phyloP scores from a whole-genome alignment of 1,140 invertebrate species.

The Littorina saxatilis region DNA sequence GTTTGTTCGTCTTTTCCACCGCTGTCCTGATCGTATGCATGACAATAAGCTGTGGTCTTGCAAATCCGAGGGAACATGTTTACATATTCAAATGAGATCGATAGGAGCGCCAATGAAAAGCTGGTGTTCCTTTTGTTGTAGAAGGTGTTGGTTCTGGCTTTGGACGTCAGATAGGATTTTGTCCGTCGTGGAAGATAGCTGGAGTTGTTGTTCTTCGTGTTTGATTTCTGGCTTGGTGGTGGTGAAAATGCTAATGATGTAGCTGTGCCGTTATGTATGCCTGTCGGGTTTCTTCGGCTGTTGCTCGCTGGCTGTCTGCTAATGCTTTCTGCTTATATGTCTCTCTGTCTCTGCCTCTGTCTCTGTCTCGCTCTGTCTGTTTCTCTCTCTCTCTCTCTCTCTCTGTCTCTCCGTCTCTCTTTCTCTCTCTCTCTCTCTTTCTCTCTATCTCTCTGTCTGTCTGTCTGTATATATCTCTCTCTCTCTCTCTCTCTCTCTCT shows the following conservation, averaged over 20 bases:
- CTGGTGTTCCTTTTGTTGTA: no score
- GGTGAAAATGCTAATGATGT: no score
- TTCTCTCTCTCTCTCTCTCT: neutral
- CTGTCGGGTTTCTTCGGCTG: neutral
- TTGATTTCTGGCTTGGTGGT: no score
- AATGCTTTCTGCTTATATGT: neutral
- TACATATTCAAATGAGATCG: conserved; percentile 18
- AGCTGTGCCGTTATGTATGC: no score
- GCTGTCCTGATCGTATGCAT: conserved; percentile 12
- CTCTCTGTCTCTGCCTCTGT: neutral
- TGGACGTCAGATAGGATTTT: no score
- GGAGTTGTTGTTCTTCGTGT: no score
- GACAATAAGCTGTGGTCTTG: conserved; percentile 24
- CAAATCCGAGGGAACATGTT: neutral
- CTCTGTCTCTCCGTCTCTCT: neutral
- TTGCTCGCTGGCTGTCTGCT: neutral
- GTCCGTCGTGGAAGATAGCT: no score
- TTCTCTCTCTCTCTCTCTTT: neutral
- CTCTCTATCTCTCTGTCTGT: neutral
- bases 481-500: conserved; percentile 25
- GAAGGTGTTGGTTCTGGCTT: no score
- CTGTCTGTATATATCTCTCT: neutral
- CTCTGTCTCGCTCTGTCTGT: neutral
- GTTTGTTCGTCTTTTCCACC: conserved; percentile 28
- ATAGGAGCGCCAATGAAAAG: no score